Evolutionary conservation across 2,888 invertebrate species (phyloP).

Genomic region (Ormyrus labotus): DNA sequence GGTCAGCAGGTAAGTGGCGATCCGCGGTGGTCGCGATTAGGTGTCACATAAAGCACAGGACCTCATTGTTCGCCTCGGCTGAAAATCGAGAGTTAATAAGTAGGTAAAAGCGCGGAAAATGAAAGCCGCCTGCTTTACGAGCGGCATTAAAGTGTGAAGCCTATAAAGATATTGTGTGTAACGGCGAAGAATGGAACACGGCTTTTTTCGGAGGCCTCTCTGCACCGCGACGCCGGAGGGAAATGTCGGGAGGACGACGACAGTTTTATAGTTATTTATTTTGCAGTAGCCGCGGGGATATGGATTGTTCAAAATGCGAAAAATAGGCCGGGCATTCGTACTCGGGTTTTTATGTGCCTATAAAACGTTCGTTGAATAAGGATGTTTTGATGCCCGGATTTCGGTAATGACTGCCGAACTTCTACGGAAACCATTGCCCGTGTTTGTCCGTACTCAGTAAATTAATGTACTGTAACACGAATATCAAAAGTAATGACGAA

Average conservation of each 20-base stretch:
- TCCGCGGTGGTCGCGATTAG: conserved; percentile 61
- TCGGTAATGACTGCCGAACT: background rate
- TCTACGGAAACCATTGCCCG: background rate
- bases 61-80: conserved; percentile 64
- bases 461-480: conserved; percentile 22
- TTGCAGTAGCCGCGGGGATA: conserved; percentile 13
- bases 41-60: conserved; percentile 71
- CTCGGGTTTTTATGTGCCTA: conserved; percentile 19
- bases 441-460: background rate
- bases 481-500: too few relatives aligned
- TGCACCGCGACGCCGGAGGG: background rate
- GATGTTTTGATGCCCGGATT: background rate
- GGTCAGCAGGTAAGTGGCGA: conserved; percentile 50
- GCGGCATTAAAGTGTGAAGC: conserved; percentile 25
- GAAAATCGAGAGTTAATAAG: conserved; percentile 45
- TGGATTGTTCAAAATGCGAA: conserved; percentile 18
- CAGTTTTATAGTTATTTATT: conserved; percentile 47
- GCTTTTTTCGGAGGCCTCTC: background rate
- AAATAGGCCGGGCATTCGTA: conserved; percentile 8
- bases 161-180: conserved; percentile 41
- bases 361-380: conserved; percentile 18
- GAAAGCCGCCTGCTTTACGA: conserved; percentile 34
- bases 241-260: background rate
- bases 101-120: conserved; percentile 52
- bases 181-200: background rate